These are phyloP conservation scores for Fragum whitleyi DNA, from an alignment of 2,888 invertebrate genomes.

Conservation along the genomic window DNA sequence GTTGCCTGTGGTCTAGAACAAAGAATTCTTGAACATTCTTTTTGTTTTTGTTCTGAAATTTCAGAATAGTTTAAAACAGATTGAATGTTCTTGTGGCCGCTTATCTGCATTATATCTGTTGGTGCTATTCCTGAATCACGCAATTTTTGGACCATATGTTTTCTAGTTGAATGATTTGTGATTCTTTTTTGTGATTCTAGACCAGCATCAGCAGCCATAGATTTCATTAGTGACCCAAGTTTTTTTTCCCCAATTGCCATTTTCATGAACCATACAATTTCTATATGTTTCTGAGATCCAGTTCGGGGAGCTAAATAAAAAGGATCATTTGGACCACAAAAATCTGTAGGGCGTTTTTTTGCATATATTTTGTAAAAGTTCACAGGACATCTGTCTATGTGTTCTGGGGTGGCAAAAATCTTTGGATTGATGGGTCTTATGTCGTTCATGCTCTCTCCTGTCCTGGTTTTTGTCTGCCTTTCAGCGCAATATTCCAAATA, in stretches of 20 bases:
- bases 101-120: no score
- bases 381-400: conserved; percentile 35
- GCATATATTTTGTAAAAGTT: conserved; percentile 34
- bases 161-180: conserved; percentile 37
- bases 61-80: no score
- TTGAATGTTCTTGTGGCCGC: no score
- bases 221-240: conserved; percentile 32
- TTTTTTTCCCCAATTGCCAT: conserved; percentile 30
- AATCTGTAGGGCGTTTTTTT: conserved; percentile 27
- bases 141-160: conserved; percentile 34
- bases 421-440: conserved; percentile 25
- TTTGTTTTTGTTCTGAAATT: no score
- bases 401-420: no score
- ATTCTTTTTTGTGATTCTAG: conserved; percentile 30
- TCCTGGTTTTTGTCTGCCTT: conserved; percentile 42
- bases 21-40: no score
- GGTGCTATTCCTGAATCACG: conserved; percentile 30
- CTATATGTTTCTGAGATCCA: neutral
- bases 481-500: conserved; percentile 33
- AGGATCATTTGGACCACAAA: conserved; percentile 29
- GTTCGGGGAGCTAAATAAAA: no score
- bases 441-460: conserved; percentile 30
- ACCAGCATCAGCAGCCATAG: conserved; percentile 35
- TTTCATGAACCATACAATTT: conserved; percentile 36
- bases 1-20: no score